Conservation (phyloP, 2,888 invertebrate species). For the Thymelicus sylvestris region DNA sequence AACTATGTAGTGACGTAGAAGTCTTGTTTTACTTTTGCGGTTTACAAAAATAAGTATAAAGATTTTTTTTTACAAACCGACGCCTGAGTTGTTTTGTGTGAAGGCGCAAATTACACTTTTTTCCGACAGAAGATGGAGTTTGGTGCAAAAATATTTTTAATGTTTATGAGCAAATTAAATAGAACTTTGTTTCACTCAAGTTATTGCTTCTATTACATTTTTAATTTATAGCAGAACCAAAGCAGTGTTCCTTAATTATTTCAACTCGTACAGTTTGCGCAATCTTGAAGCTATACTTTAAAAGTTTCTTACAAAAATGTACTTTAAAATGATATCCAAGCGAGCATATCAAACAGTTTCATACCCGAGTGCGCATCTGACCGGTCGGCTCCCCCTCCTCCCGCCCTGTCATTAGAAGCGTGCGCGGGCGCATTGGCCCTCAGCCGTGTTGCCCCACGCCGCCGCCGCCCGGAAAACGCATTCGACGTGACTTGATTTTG, state of each 20-base stretch:
- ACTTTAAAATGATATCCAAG: slow-evolving; percentile 8
- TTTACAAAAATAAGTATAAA: background rate
- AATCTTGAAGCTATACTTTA: too few relatives aligned
- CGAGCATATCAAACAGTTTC: slow-evolving; percentile 49
- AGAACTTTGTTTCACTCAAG: too few relatives aligned
- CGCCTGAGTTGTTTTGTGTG: background rate
- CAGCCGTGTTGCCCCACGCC: slow-evolving; percentile 60
- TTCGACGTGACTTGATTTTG: slow-evolving; percentile 60
- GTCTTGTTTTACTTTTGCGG: background rate
- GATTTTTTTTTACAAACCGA: background rate
- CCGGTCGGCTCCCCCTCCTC: slow-evolving; percentile 64
- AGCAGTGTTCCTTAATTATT: too few relatives aligned
- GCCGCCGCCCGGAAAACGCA: slow-evolving; percentile 61
- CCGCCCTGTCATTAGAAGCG: slow-evolving; percentile 76
- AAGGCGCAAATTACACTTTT: background rate
- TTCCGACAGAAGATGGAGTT: too few relatives aligned
- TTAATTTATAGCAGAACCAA: too few relatives aligned
- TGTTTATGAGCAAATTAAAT: too few relatives aligned
- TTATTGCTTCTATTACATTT: too few relatives aligned
- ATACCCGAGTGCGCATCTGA: slow-evolving; percentile 57
- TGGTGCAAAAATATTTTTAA: too few relatives aligned
- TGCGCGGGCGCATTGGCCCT: slow-evolving; percentile 82
- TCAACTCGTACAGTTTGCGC: too few relatives aligned
- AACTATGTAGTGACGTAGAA: background rate
- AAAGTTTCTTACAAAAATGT: background rate